A percentile compares a stretch with the other conserved stretches of the same genome.
Conservation (phyloP, 1,140 invertebrate genomes). For the Maniola jurtina region DNA sequence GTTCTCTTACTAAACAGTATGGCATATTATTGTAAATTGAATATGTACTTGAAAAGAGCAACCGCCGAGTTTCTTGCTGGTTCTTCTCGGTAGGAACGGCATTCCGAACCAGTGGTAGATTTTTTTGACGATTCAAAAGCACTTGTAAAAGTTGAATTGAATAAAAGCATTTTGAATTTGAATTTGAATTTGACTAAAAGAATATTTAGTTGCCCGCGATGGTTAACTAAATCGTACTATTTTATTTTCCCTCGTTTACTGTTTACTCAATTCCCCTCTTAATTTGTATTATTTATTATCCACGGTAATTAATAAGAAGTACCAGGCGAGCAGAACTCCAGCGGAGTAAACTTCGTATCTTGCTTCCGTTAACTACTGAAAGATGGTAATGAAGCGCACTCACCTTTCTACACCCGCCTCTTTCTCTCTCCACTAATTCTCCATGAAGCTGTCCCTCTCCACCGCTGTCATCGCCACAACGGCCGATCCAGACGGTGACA, state of each 20-base stretch:
- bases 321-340: conserved; percentile 59
- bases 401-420: conserved; percentile 54
- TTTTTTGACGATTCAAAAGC: no score
- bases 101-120: no score
- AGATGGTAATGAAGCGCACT: conserved; percentile 73
- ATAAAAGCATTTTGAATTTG: no score
- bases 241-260: not conserved
- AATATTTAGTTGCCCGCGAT: no score
- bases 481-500: conserved; percentile 72
- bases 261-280: conserved; percentile 7
- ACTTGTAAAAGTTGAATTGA: no score
- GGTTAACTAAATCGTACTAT: not conserved
- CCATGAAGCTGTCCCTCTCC: conserved; percentile 42
- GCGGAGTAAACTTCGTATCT: conserved; percentile 62
- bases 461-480: conserved; percentile 65
- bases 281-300: conserved; percentile 22
- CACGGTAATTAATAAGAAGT: conserved; percentile 53
- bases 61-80: no score
- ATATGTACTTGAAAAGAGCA: no score
- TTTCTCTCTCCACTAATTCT: conserved; percentile 28
- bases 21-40: no score
- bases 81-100: no score
- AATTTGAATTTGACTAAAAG: no score
- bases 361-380: conserved; percentile 67
- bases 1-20: no score